These are phyloP conservation scores for Andrena chrysosceles DNA, from an alignment of 2,888 invertebrate species.

Conservation along the genomic window DNA sequence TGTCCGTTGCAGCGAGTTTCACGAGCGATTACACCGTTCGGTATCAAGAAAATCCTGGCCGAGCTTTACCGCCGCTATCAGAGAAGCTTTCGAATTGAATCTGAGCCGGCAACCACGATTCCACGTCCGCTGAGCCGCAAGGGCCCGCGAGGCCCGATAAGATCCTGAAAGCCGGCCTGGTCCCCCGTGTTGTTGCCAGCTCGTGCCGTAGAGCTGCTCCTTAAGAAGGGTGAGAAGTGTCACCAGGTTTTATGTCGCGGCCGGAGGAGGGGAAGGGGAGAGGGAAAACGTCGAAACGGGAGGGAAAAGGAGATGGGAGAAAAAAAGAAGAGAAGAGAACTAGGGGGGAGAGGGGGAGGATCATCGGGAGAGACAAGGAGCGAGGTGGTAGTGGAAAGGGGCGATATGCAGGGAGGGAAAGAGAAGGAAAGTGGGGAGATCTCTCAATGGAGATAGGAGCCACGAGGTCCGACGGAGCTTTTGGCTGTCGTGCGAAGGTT, in stretches of 20 bases:
- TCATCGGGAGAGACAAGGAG: not conserved
- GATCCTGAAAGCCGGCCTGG: slow-evolving; percentile 51
- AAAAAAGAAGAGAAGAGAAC: slow-evolving; percentile 24
- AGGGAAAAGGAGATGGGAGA: slow-evolving; percentile 28
- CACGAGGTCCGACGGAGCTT: slow-evolving; percentile 70
- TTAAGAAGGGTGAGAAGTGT: slow-evolving; percentile 80
- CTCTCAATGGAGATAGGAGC: slow-evolving; percentile 82
- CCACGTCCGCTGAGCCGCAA: not conserved
- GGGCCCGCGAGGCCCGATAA: slow-evolving; percentile 47
- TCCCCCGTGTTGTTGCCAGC: slow-evolving; percentile 64
- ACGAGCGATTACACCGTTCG: not conserved
- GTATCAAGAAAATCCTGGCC: not conserved
- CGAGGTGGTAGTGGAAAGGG: not conserved
- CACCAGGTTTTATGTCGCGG: slow-evolving; percentile 76
- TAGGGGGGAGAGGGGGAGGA: slow-evolving; percentile 6
- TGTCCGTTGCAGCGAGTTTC: not conserved
- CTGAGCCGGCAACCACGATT: slow-evolving; percentile 15
- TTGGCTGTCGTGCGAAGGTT: slow-evolving; percentile 78
- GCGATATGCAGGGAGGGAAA: slow-evolving; percentile 40
- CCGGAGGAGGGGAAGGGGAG: slow-evolving; percentile 34
- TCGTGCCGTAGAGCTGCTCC: slow-evolving; percentile 69
- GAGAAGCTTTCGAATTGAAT: slow-evolving; percentile 36
- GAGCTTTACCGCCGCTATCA: slow-evolving; percentile 9
- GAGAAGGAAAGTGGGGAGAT: slow-evolving; percentile 74
- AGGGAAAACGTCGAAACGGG: slow-evolving; percentile 49